Base-by-base conservation (phyloP, 2,888 invertebrate species). In the Dryocosmus kuriphilus region DNA sequence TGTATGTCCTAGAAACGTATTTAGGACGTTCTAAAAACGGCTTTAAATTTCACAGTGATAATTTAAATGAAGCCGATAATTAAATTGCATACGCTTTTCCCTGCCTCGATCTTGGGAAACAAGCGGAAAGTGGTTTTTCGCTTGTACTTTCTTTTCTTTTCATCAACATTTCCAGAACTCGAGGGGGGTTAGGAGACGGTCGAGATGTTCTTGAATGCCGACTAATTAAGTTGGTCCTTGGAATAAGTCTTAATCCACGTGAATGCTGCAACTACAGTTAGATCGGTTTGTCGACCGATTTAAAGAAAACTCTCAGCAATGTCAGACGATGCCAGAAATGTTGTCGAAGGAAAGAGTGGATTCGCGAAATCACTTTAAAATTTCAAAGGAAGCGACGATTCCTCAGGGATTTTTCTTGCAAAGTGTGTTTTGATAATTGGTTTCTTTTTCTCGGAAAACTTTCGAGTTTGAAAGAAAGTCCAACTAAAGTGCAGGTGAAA, bases 341-440 rank as follows among this genome's bases (percentile, higher is more conserved):
- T 67, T 67, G 41, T 67, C 46, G 46, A 51, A 46, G 27, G 46
- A 67, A 67, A 30, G 46, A 67, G 46, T 51, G 46, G 27, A 24
- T 67, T 46, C 51, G 27, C 24, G 24, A 67, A 67, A 67, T 67
- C 67, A 51, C 67, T 67, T 67, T 51, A 51, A 67, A 67, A 67
- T 67, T 67, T 46, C 67, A 46, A 67, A 67, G 46, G 67, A 67
- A 67, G 27, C 67, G 41, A 67, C 67, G 67, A 67, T 67, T 67
- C 67, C 67, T 67, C 67, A 27, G 67, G 46, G 67, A 67, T 46
- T 67, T 67, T 67, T 67, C 30, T 67, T 67, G 67, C 67, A 67
- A 67, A 67, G 67, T 67, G 67, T 67, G 67, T 67, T 67, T 67
- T 67, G 67, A 67, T 67, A 67, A 67, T 67, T 67, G 67, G 67